A percentile compares a stretch with the other conserved stretches of the same genome.
phyloP scores from a whole-genome alignment of 2,113 vertebrate genomes.

The Acanthisitta chloris region DNA sequence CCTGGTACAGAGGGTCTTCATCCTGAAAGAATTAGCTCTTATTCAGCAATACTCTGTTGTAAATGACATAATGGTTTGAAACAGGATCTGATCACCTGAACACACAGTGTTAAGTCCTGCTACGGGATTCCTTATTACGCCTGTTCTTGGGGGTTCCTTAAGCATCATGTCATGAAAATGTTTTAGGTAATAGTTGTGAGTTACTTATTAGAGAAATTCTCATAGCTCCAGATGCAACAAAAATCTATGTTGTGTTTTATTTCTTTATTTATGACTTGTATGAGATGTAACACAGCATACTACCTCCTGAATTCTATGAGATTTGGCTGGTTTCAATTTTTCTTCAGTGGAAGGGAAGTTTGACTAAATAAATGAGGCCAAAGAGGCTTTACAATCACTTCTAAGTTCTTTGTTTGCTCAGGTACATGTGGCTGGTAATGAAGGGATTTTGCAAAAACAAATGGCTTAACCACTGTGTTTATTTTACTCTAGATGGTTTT shows the following conservation, averaged over 20 bases:
- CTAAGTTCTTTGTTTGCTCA: background rate
- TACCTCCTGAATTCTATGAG: background rate
- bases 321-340: background rate
- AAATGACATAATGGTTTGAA: background rate
- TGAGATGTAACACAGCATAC: background rate
- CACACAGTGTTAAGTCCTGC: background rate
- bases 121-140: background rate
- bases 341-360: background rate
- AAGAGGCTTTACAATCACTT: background rate
- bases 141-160: background rate
- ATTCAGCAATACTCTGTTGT: background rate
- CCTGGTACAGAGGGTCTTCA: background rate
- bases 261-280: background rate
- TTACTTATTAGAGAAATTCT: background rate
- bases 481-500: slow-evolving; percentile 82
- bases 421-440: background rate
- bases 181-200: background rate
- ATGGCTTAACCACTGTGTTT: background rate
- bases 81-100: background rate
- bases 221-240: background rate
- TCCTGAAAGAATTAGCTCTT: background rate
- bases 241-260: background rate
- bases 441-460: background rate
- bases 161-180: background rate
- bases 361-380: background rate